phyloP scores from a whole-genome alignment of 2,113 vertebrate genomes.

The Microtus richardsoni region DNA sequence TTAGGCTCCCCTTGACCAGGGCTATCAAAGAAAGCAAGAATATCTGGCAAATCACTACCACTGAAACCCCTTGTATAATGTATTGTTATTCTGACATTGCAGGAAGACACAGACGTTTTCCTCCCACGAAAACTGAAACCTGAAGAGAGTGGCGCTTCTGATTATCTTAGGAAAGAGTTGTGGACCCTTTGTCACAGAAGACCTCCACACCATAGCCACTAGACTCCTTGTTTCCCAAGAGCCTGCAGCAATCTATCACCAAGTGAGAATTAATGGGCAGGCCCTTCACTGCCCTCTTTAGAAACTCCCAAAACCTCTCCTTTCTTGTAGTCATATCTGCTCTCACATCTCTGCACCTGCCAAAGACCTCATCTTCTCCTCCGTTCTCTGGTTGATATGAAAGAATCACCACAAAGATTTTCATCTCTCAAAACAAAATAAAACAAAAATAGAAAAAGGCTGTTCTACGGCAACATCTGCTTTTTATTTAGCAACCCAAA shows the following conservation, averaged over 20 bases:
- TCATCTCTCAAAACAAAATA: constrained; percentile 48
- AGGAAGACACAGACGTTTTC: neutral
- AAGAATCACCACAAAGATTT: neutral
- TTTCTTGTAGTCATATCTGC: neutral
- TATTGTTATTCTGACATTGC: neutral
- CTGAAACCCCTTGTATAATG: neutral
- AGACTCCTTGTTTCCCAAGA: neutral
- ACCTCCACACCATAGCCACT: neutral
- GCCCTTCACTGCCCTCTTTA: neutral
- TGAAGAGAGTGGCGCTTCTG: neutral
- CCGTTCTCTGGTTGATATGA: neutral
- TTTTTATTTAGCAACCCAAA: constrained; percentile 60
- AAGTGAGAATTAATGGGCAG: neutral
- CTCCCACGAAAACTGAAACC: neutral
- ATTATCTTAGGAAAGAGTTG: neutral
- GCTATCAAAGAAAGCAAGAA: neutral
- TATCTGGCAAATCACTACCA: neutral
- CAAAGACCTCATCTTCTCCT: constrained; percentile 13
- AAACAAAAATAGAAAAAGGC: constrained; percentile 35
- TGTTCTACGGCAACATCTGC: constrained; percentile 38
- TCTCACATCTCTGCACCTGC: neutral
- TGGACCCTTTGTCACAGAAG: neutral
- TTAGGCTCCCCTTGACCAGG: neutral
- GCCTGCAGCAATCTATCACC: neutral
- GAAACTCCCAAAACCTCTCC: neutral